Evolutionary conservation across 2,888 invertebrate species (phyloP).

Genomic region (Pristionchus exspectatus): DNA sequence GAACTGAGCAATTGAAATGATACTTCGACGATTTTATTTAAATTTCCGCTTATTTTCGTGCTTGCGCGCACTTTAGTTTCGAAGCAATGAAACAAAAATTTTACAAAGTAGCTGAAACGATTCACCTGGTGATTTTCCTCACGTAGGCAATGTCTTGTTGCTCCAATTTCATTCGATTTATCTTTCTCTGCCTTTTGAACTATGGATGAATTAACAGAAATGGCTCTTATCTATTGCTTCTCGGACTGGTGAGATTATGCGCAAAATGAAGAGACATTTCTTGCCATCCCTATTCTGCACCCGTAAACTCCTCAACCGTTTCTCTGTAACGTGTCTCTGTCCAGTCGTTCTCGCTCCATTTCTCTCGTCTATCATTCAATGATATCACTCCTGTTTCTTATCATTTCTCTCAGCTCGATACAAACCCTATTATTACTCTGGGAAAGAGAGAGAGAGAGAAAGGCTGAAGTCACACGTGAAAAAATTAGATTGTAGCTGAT

Average conservation of each 20-base stretch:
- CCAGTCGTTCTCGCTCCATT: neutral
- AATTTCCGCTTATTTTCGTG: neutral
- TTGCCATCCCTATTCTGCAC: too few species aligned
- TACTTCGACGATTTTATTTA: neutral
- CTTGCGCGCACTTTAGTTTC: neutral
- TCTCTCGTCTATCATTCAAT: neutral
- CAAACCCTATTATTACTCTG: constrained; percentile 8
- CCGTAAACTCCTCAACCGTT: neutral
- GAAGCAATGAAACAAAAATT: neutral
- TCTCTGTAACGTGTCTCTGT: neutral
- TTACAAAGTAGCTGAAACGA: too few species aligned
- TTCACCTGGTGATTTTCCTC: neutral
- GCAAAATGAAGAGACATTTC: too few species aligned
- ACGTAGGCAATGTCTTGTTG: too few species aligned
- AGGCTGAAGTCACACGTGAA: neutral
- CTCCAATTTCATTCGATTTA: too few species aligned
- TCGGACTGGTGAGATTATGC: too few species aligned
- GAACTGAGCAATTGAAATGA: neutral
- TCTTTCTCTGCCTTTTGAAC: too few species aligned
- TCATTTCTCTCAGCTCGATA: constrained; percentile 1
- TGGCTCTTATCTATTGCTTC: too few species aligned
- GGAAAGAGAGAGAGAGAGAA: neutral
- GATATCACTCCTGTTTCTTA: constrained; percentile 33
- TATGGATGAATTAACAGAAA: too few species aligned
- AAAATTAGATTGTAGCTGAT: neutral